phyloP scores from a whole-genome alignment of 1,140 invertebrate genomes.

The Drosophila baimaii region DNA sequence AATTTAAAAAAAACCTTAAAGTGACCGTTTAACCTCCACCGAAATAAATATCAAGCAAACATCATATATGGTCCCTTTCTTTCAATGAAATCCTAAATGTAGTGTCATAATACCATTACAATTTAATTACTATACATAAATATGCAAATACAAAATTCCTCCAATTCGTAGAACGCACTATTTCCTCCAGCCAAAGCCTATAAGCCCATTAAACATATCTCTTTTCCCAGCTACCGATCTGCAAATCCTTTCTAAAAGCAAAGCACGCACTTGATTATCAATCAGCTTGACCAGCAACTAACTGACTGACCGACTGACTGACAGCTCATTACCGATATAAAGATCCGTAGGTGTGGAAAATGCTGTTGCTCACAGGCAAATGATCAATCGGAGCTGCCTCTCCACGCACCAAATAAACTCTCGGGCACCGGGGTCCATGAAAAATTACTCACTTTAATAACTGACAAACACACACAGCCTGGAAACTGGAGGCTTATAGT shows the following conservation, averaged over 20 bases:
- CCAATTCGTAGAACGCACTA: background rate
- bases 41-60: background rate
- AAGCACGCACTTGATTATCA: conserved; percentile 68
- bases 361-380: conserved; percentile 56
- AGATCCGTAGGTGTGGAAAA: conserved; percentile 73
- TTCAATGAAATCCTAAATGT: background rate
- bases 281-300: conserved; percentile 52
- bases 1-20: too few species aligned
- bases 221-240: conserved; percentile 1
- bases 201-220: conserved; percentile 17
- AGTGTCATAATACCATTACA: background rate
- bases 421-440: conserved; percentile 47
- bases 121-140: background rate
- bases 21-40: too few species aligned
- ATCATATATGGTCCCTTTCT: background rate
- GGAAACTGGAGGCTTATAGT: conserved; percentile 30
- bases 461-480: conserved; percentile 62
- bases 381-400: conserved; percentile 37
- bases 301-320: conserved; percentile 54
- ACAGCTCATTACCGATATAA: conserved; percentile 61
- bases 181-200: background rate
- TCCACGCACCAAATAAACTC: conserved; percentile 42
- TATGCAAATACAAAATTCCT: background rate
- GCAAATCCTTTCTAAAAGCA: conserved; percentile 70
- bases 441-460: conserved; percentile 74